Evolutionary conservation across 2,113 vertebrate species (phyloP), one percentile per base, ranked within the genome.

Genomic region (Trematomus loennbergii): DNA sequence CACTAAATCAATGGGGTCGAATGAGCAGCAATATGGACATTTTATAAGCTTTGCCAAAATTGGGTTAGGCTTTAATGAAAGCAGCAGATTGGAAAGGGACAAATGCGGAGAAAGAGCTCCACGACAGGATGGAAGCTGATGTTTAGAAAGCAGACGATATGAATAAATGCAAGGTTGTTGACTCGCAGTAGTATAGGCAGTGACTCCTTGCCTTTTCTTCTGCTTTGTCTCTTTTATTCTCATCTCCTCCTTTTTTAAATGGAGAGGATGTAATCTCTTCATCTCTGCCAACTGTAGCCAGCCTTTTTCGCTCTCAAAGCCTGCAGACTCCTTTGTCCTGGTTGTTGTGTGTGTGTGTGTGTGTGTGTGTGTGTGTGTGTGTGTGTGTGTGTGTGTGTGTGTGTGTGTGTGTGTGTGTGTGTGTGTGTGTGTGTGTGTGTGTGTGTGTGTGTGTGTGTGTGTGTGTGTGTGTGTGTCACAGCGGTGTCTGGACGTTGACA

Each of bases 291-390:
- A 96, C 96, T 95, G 95, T 91, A 96, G 93, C 94, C 95, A 94
- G 93, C 92, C 95, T 95, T 87, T 96, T 96, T 96, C 94, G 89
- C 95, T 96, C 96, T 96, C 96, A 98, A 97, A 97, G 96, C 96
- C 94, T 93, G 95, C 94, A 93, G 95, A 96, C 92, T 95, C 95
- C 94, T 96, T 97, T 97, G 96, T 97, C 96, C 96, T 85, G 84
- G 68, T 89, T 91, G 85, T 96, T 95, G 25, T 75, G 40, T 79
- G 69, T 89, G 79, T 96, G 84, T 70, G 91, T 92, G 66, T 64
- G 22, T 75, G 70, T 72, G 60, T 75, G 70, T 83, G 80, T 72
- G 87, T 78, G 79, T 68, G 63, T 88, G 66, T 95, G 79, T 45
- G 55, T 69, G 76, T 71, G 74, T 54, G 73, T 79, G 65, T 77